These are phyloP conservation scores for Tonatia bakeri DNA, from an alignment of 2,113 vertebrate genomes.

Conservation along the genomic window DNA sequence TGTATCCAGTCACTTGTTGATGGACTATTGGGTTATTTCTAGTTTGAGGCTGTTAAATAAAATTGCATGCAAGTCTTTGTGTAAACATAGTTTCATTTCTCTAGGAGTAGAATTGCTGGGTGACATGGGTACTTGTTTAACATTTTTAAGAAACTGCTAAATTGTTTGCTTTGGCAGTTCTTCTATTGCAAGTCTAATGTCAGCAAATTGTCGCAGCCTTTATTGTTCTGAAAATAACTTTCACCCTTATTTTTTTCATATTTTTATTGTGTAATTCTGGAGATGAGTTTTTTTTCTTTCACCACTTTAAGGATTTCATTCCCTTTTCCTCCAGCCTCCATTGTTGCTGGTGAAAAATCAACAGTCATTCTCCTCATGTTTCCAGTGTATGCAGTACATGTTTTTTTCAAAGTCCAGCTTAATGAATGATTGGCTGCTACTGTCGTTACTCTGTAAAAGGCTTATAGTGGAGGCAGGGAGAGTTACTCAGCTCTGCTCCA, in stretches of 20 bases:
- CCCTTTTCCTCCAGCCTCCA: not conserved
- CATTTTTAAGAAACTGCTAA: slow-evolving; percentile 4
- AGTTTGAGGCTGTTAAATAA: not conserved
- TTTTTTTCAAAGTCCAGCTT: not conserved
- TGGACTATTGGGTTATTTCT: not conserved
- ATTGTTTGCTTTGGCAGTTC: slow-evolving; percentile 17
- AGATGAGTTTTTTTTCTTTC: not conserved
- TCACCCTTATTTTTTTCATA: slow-evolving; percentile 9
- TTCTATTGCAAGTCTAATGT: not conserved
- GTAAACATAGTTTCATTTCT: slow-evolving; percentile 24
- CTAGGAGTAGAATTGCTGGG: not conserved
- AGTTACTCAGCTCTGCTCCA: not conserved
- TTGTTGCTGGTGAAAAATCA: slow-evolving; percentile 40
- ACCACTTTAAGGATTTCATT: not conserved
- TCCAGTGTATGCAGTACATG: not conserved
- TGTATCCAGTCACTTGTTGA: slow-evolving; percentile 9
- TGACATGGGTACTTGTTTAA: not conserved
- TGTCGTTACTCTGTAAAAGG: not conserved
- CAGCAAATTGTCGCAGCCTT: not conserved
- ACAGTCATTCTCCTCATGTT: not conserved
- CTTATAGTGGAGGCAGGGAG: not conserved
- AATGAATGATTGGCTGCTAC: not conserved
- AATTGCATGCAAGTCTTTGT: not conserved
- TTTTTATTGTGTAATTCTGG: slow-evolving; percentile 40
- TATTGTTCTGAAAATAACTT: not conserved